These are phyloP conservation scores for Hippocampus zosterae DNA, from an alignment of 2,113 vertebrate species.

Conservation along the genomic window DNA sequence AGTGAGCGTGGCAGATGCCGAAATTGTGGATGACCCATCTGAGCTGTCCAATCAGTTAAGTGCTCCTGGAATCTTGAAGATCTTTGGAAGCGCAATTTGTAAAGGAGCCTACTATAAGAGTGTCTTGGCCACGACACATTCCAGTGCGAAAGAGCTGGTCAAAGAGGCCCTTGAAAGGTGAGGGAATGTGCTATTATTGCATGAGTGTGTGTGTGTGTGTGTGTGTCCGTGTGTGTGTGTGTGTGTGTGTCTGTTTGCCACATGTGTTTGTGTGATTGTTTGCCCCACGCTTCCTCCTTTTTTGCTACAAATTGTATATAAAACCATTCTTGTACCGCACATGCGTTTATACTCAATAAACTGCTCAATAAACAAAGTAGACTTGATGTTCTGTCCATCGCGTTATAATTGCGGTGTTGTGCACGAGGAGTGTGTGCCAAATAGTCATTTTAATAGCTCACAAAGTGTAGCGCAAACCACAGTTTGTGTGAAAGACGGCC, in stretches of 20 bases:
- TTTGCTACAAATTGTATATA: constrained; percentile 12
- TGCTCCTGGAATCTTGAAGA: constrained; percentile 77
- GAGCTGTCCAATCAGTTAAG: constrained; percentile 78
- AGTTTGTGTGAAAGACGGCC: constrained; percentile 49
- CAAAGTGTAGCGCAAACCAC: constrained; percentile 47
- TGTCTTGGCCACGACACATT: constrained; percentile 74
- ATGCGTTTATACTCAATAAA: constrained; percentile 21
- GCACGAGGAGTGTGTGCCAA: constrained; percentile 31
- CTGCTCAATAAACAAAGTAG: constrained; percentile 15
- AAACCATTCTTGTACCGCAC: constrained; percentile 6
- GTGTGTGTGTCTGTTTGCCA: constrained; percentile 15
- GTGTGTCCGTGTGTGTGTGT: background rate
- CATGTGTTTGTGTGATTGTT: constrained; percentile 10
- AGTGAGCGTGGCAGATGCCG: constrained; percentile 34
- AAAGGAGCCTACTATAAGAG: constrained; percentile 77
- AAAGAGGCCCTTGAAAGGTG: constrained; percentile 79
- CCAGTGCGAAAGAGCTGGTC: constrained; percentile 75
- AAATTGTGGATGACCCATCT: constrained; percentile 62
- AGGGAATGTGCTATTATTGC: constrained; percentile 26
- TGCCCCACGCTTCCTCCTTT: constrained; percentile 13
- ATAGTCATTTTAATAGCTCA: constrained; percentile 27
- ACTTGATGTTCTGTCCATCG: constrained; percentile 36
- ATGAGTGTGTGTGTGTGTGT: background rate
- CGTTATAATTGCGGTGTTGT: constrained; percentile 23
- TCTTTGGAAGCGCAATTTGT: constrained; percentile 77